These are phyloP conservation scores for Oscheius myriophilus DNA, from an alignment of 2,888 invertebrate species.

Conservation along the genomic window DNA sequence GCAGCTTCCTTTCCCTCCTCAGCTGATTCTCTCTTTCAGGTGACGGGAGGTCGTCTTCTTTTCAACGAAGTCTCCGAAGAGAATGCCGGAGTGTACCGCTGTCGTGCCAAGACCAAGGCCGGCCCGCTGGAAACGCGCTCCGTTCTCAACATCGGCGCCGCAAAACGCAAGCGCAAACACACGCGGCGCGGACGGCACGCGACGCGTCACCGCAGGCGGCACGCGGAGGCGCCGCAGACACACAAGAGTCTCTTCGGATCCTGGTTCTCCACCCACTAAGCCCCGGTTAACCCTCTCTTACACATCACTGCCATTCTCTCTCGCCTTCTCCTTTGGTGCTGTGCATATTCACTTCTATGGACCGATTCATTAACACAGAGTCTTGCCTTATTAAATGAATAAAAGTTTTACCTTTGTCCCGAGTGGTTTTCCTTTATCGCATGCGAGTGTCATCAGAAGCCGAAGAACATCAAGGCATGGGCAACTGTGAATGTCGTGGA, in stretches of 20 bases:
- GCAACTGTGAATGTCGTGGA: too few species aligned
- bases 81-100: constrained; percentile 80
- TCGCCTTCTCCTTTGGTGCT: constrained; percentile 30
- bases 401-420: constrained; percentile 14
- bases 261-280: constrained; percentile 34
- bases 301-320: constrained; percentile 29
- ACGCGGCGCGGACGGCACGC: constrained; percentile 48
- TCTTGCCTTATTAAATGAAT: constrained; percentile 19
- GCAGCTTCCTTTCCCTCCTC: too few species aligned
- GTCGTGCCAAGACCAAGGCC: constrained; percentile 76
- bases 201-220: constrained; percentile 49
- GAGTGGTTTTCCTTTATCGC: too few species aligned
- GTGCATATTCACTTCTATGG: constrained; percentile 33
- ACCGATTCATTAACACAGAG: constrained; percentile 22
- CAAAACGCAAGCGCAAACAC: constrained; percentile 69
- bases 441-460: background rate
- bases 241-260: constrained; percentile 29
- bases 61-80: constrained; percentile 76
- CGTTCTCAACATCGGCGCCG: constrained; percentile 64
- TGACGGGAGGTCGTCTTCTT: constrained; percentile 76
- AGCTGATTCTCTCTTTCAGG: constrained; percentile 62
- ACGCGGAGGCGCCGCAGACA: constrained; percentile 30
- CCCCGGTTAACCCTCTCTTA: constrained; percentile 19
- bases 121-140: constrained; percentile 64
- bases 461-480: too few species aligned